phyloP scores from a whole-genome alignment of 2,113 vertebrate genomes.

The Calidris pygmaea region DNA sequence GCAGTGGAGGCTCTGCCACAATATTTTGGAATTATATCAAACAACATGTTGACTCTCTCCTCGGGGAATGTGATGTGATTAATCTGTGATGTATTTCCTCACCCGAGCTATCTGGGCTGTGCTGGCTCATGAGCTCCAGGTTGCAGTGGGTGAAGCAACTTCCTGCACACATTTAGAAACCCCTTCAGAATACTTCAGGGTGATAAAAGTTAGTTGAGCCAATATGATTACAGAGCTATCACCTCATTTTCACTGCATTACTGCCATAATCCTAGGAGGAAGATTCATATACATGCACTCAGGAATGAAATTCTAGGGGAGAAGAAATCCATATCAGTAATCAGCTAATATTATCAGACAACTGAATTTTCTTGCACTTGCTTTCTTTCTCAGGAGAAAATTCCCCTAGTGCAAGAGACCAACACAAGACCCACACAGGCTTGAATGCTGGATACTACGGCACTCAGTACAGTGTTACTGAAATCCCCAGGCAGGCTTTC shows the following conservation, averaged over 20 bases:
- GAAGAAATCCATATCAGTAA: neutral
- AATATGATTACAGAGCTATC: neutral
- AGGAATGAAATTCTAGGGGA: neutral
- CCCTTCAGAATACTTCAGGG: neutral
- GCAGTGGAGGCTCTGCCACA: neutral
- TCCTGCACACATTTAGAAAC: neutral
- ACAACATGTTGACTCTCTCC: neutral
- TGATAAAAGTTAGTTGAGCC: neutral
- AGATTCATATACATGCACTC: neutral
- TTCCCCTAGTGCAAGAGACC: neutral
- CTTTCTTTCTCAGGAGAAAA: neutral
- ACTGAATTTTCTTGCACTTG: neutral
- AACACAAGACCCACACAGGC: neutral
- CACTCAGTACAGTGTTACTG: neutral
- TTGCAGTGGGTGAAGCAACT: slow-evolving; percentile 24
- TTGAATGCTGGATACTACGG: neutral
- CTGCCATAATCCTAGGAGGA: neutral
- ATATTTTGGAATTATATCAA: slow-evolving; percentile 2
- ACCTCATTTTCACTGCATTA: neutral
- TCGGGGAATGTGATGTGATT: neutral
- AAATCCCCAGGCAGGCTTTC: neutral
- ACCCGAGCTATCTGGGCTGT: neutral
- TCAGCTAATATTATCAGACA: neutral
- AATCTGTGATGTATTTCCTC: neutral
- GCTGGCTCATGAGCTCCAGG: neutral